Percentiles rank a stretch among this genome's conserved stretches.
phyloP scores from a whole-genome alignment of 2,797 vertebrate genomes.

The Esox lucius region DNA sequence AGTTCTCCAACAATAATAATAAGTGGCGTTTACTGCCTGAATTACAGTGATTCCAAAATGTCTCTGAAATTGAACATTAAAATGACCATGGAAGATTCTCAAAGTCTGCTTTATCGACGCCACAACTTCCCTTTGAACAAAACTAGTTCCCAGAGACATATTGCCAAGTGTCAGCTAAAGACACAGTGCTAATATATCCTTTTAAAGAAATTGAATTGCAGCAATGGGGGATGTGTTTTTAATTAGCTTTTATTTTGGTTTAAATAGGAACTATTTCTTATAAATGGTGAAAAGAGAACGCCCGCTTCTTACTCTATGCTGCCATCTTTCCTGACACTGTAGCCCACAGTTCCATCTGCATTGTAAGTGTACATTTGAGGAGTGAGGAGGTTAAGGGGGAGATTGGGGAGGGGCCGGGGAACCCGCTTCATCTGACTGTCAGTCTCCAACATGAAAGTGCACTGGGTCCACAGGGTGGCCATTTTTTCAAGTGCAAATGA shows the following conservation, averaged over 20 bases:
- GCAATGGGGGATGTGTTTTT: not conserved
- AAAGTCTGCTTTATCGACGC: no score
- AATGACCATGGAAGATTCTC: no score
- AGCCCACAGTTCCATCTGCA: not conserved
- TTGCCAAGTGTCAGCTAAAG: not conserved
- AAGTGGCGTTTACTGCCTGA: no score
- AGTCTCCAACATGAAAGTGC: slow-evolving; percentile 81
- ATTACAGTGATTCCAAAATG: no score
- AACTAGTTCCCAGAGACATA: no score
- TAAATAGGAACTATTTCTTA: not conserved
- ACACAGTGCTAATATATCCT: not conserved
- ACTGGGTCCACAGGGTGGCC: slow-evolving; percentile 76
- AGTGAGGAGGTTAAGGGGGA: not conserved
- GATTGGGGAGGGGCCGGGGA: slow-evolving; percentile 7
- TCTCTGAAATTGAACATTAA: no score
- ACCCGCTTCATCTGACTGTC: slow-evolving; percentile 75
- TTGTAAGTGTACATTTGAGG: not conserved
- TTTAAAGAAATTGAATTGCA: not conserved
- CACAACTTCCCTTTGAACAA: no score
- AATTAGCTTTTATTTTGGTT: not conserved
- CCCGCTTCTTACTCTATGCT: not conserved
- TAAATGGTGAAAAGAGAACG: not conserved
- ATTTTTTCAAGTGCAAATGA: slow-evolving; percentile 84
- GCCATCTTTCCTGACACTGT: not conserved
- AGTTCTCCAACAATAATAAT: no score